phyloP scores from a whole-genome alignment of 2,113 vertebrate species.

The Semnopithecus entellus region DNA sequence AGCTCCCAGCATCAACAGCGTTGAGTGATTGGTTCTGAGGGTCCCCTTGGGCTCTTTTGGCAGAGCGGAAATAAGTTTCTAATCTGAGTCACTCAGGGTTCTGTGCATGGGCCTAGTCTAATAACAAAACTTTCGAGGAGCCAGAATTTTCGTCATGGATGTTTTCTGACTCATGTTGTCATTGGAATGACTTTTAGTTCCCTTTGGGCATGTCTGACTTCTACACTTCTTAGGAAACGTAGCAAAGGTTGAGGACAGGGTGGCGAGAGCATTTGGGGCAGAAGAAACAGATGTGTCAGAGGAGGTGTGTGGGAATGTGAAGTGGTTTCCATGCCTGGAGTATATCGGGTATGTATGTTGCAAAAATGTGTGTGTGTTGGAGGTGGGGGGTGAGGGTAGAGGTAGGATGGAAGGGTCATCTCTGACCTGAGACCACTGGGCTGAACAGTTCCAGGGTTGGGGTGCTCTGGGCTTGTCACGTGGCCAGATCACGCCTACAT shows the following conservation, averaged over 20 bases:
- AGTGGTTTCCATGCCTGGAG: background rate
- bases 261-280: background rate
- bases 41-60: background rate
- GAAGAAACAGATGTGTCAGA: background rate
- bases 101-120: background rate
- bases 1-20: background rate
- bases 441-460: background rate
- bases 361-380: background rate
- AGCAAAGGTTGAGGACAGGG: background rate
- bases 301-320: background rate
- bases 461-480: background rate
- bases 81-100: background rate
- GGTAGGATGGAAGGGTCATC: background rate
- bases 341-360: fast-evolving
- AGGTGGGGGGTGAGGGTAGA: background rate
- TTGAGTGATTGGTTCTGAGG: background rate
- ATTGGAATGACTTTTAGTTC: conserved; percentile 40
- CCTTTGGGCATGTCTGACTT: conserved; percentile 14
- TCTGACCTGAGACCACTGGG: background rate
- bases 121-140: background rate
- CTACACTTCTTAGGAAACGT: conserved; percentile 4
- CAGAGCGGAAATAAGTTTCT: background rate
- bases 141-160: background rate
- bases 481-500: background rate
- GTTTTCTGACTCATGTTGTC: background rate